phyloP scores from a whole-genome alignment of 2,888 invertebrate genomes.

The Dichetophora obliterata region DNA sequence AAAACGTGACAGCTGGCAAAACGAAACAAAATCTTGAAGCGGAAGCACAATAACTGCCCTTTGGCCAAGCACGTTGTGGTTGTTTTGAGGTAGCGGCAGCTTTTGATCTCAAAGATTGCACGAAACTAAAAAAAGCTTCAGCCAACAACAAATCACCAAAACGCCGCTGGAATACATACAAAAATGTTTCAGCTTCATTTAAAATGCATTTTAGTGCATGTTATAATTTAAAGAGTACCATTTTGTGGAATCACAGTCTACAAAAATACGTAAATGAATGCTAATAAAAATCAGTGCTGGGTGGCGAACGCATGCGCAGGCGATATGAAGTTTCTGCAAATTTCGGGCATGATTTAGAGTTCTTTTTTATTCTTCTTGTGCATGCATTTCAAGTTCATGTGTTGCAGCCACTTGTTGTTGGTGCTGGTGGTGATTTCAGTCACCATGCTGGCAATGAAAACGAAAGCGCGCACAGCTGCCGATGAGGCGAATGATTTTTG shows the following conservation, averaged over 20 bases:
- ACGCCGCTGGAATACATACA: background rate
- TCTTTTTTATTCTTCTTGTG: background rate
- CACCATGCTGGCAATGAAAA: constrained; percentile 17
- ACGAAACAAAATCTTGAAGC: background rate
- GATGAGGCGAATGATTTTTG: background rate
- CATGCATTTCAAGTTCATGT: constrained; percentile 17
- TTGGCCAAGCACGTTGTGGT: constrained; percentile 7
- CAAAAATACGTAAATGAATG: background rate
- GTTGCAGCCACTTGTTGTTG: background rate
- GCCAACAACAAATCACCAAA: background rate
- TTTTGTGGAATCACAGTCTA: background rate
- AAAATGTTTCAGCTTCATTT: constrained; percentile 1
- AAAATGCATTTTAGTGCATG: constrained; percentile 10
- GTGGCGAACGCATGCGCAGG: background rate
- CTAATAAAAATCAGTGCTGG: too few relatives aligned
- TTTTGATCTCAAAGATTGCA: background rate
- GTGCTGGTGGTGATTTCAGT: background rate
- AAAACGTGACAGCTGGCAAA: too few relatives aligned
- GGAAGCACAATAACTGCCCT: constrained; percentile 3
- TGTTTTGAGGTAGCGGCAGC: background rate
- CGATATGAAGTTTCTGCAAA: background rate
- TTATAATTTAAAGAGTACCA: background rate
- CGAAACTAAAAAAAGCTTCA: background rate
- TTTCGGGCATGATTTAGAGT: too few relatives aligned
- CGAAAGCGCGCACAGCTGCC: constrained; percentile 21